Base-by-base conservation (phyloP, 2,113 vertebrate genomes). In the Upupa epops region DNA sequence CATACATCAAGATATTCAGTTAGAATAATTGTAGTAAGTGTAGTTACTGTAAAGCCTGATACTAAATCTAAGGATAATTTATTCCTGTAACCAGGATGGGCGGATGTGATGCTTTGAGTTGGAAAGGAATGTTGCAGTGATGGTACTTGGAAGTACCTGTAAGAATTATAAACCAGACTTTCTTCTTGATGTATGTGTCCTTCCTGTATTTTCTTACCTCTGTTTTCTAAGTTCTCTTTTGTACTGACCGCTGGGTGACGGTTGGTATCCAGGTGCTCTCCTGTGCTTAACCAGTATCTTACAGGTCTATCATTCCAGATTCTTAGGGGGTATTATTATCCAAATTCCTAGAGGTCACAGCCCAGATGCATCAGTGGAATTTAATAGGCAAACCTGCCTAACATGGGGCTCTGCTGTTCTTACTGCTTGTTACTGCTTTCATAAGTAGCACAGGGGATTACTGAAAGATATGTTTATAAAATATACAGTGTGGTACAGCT, bases 391-490 rank as follows among this genome's bases (percentile, higher is more conserved):
- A 76, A 29, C 40, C 90, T 58, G 70, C 51, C 58, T 36, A 65
- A 0, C 69, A 22, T 9, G 68, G n/a, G 74, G 36, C 42, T 95
- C 45, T 59, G 31, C 55, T 91, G 45, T 58, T 89, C 49, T 65
- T 60, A 54, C 8, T 14, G 51, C 84, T 83, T 86, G 73, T 83
- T 93, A 84, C 11, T 92, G 83, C 58, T 90, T 86, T 92, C 65
- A 54, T 83, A 52, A 91, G 72, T 64, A 88, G 56, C 34, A 77
- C 37, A 11, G 64, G 76, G 89, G 73, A 75, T 83, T 93, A 90
- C 45, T 81, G 86, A 86, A 91, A 83, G 51, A 64, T 19, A 37
- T 45, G 32, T 51, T 91, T 95, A 93, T 95, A 61, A 92, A 91
- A 69, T 71, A 55, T 3, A 70, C 55, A 74, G 36, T 69, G 29